Conservation (phyloP, 1,140 invertebrate genomes). For the Drosophila paulistorum region DNA sequence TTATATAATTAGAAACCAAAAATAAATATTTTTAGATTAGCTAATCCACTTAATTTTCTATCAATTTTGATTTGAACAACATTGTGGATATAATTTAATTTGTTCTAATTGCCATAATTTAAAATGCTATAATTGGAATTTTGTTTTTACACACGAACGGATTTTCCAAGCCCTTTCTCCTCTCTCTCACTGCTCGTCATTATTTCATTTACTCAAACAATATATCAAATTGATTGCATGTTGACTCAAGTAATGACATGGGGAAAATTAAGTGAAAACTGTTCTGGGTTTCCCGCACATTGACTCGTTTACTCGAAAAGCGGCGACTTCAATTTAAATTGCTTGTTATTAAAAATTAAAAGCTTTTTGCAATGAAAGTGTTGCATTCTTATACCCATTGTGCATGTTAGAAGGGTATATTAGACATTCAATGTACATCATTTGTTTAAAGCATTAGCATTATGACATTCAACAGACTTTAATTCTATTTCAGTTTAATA, state of each 20-base stretch:
- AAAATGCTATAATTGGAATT: slow-evolving; percentile 1
- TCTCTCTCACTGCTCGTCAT: background rate
- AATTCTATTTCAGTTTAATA: too few species aligned
- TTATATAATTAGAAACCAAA: slow-evolving; percentile 30
- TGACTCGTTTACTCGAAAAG: slow-evolving; percentile 3
- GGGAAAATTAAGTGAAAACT: slow-evolving; percentile 45
- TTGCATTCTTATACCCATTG: slow-evolving; percentile 22
- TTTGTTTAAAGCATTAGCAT: too few species aligned
- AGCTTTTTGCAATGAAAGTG: slow-evolving; percentile 32
- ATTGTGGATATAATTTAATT: background rate
- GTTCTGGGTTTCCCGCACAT: slow-evolving; percentile 12
- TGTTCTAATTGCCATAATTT: background rate
- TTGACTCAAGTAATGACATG: slow-evolving; percentile 55
- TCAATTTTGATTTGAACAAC: background rate
- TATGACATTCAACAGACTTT: too few species aligned
- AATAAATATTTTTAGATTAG: background rate
- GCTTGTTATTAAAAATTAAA: slow-evolving; percentile 74
- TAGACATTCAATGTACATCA: background rate
- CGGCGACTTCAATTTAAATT: slow-evolving; percentile 51
- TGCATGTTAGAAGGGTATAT: background rate
- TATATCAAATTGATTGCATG: slow-evolving; percentile 59
- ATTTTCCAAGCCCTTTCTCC: background rate
- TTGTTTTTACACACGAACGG: background rate
- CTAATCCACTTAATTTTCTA: background rate
- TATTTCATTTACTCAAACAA: slow-evolving; percentile 15